Conservation (phyloP, 2,888 invertebrate genomes). For the Anorthoa munda region DNA sequence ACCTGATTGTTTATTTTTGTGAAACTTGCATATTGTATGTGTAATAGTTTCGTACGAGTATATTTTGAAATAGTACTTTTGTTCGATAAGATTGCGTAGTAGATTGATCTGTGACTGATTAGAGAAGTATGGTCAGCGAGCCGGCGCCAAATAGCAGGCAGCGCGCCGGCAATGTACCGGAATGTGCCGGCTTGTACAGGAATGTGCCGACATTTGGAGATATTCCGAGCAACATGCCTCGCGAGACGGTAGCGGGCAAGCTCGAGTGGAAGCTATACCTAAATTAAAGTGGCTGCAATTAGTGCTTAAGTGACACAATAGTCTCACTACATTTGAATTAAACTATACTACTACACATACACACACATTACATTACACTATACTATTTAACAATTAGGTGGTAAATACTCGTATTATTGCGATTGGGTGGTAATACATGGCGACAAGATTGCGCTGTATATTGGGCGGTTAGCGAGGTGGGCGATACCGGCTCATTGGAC, state of each 20-base stretch:
- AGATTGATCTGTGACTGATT: background rate
- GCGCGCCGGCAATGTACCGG: background rate
- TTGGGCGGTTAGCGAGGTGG: too few relatives aligned
- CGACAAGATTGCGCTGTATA: background rate
- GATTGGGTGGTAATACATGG: background rate
- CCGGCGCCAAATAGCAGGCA: background rate
- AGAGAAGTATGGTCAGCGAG: background rate
- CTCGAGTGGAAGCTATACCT: too few relatives aligned
- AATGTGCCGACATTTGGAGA: background rate
- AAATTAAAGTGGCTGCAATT: background rate
- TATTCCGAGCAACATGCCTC: background rate
- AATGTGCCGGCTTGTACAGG: background rate
- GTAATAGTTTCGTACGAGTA: background rate
- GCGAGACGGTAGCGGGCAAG: background rate
- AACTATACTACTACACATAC: background rate
- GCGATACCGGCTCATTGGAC: background rate
- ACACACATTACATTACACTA: too few relatives aligned
- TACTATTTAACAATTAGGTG: too few relatives aligned
- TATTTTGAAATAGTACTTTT: background rate
- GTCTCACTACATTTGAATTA: background rate
- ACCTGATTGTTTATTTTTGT: background rate
- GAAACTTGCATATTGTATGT: background rate
- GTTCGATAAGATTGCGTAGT: background rate
- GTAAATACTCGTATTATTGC: too few relatives aligned
- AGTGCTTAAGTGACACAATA: background rate